Percentiles rank a stretch among this genome's conserved stretches.
Conservation (phyloP, 2,888 invertebrate species). For the Clitarchus hookeri region DNA sequence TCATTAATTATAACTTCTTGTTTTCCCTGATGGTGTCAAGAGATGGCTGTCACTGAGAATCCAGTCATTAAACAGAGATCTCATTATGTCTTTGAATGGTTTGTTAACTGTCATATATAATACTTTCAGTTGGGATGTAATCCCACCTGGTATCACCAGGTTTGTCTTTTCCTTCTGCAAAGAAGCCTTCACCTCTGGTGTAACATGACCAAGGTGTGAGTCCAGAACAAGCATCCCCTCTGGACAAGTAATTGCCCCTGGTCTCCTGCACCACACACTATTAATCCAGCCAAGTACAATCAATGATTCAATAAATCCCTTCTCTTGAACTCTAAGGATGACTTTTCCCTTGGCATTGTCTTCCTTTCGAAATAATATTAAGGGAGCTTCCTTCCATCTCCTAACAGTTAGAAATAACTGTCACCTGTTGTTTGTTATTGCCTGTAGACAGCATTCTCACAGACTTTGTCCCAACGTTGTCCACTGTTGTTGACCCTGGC, state of each 20-base stretch:
- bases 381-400: not conserved
- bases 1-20: no score
- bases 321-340: not conserved
- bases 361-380: not conserved
- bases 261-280: not conserved
- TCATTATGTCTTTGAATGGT: slow-evolving; percentile 34
- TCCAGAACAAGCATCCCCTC: slow-evolving; percentile 37
- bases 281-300: not conserved
- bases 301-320: not conserved
- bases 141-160: slow-evolving; percentile 31
- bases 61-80: not conserved
- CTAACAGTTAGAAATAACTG: not conserved
- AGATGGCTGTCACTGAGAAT: not conserved
- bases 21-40: not conserved
- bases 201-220: slow-evolving; percentile 36
- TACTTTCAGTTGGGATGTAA: slow-evolving; percentile 34
- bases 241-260: not conserved
- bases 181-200: slow-evolving; percentile 31
- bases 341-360: not conserved
- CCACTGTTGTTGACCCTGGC: not conserved
- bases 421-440: not conserved
- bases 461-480: not conserved
- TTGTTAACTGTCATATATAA: slow-evolving; percentile 37
- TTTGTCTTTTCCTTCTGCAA: slow-evolving; percentile 28
- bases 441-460: not conserved